phyloP scores from a whole-genome alignment of 2,888 invertebrate genomes.

The Nymphalis c-album region DNA sequence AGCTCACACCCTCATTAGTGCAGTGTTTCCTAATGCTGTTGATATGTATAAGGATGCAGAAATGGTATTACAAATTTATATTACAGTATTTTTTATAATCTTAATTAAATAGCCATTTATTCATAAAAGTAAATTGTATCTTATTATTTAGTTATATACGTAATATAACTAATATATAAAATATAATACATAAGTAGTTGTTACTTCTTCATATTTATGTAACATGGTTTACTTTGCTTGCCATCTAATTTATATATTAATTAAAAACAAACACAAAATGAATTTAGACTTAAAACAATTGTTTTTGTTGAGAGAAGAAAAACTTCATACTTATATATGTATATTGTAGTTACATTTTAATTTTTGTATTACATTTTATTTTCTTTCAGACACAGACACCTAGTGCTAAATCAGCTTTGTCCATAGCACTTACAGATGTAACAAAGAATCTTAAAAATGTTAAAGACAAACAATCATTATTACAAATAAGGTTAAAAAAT shows the following conservation, averaged over 20 bases:
- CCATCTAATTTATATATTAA: too few species aligned
- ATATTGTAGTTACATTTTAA: background rate
- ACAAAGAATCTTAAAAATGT: conserved; percentile 32
- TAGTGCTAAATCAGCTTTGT: conserved; percentile 26
- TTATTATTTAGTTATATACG: too few species aligned
- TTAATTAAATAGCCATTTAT: too few species aligned
- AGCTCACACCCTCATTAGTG: conserved; percentile 57
- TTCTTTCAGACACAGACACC: conserved; percentile 21
- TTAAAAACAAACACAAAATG: too few species aligned
- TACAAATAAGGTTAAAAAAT: conserved; percentile 58
- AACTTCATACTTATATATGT: background rate
- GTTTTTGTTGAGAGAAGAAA: too few species aligned
- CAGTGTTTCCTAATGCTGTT: conserved; percentile 55
- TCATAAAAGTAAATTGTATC: too few species aligned
- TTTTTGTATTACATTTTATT: background rate
- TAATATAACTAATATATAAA: too few species aligned
- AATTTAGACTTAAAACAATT: too few species aligned
- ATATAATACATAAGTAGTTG: too few species aligned
- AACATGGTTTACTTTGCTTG: too few species aligned
- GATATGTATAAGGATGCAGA: conserved; percentile 53
- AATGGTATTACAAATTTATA: conserved; percentile 32
- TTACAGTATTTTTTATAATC: background rate
- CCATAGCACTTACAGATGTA: conserved; percentile 50
- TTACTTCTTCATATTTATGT: too few species aligned
- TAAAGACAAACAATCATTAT: conserved; percentile 46